Evolutionary conservation across 53 echinoderm and acorn worm species (phyloP), one percentile per base, ranked within the genome.

Genomic region (Hippasteria phrygiana): DNA sequence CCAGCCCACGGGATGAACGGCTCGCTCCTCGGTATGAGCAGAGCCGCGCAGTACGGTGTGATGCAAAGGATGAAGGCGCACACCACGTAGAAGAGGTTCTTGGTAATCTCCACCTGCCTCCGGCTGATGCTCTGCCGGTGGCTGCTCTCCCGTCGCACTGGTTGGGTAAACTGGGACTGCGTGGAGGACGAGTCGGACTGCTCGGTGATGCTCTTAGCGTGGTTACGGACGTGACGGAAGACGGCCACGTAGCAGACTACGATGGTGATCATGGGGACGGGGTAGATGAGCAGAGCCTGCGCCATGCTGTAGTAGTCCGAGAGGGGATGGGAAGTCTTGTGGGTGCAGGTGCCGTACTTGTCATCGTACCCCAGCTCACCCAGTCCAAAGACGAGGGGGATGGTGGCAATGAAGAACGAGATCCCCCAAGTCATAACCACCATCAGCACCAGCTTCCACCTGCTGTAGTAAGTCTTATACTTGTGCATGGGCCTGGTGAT

Each of bases 21-120:
- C 87, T 96, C 94, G 63, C 94, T 94, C 62, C 87, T 56, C 40
- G 96, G 96, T 46, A 96, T 91, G 87, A 96, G 92, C 67, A 96
- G 62, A 76, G 94, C 94, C 6, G 92, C 90, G 74, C 97, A 93
- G 74, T 95, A 97, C 17, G 97, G 97, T 10, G 97, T 97, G 72
- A 97, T 93, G 75, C 97, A 97, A 26, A 97, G 32, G 8, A 93
- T 62, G 76, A 95, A 97, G 28, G 95, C 97, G 47, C 91, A 90
- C n/a, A 97, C 97, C 38, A 97, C 97, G 90, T 93, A 95, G 62
- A 95, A 97, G 46, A 97, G 89, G 74, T 97, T 97, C 88, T 95
- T 95, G 74, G 97, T 95, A 39, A 97, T 93, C 74, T 97, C 90
- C 6, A 97, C 87, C 59, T 97, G 95, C 31, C 93, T 80, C 56